Base-by-base conservation (phyloP, 1,140 invertebrate species). In the Orussus abietinus region DNA sequence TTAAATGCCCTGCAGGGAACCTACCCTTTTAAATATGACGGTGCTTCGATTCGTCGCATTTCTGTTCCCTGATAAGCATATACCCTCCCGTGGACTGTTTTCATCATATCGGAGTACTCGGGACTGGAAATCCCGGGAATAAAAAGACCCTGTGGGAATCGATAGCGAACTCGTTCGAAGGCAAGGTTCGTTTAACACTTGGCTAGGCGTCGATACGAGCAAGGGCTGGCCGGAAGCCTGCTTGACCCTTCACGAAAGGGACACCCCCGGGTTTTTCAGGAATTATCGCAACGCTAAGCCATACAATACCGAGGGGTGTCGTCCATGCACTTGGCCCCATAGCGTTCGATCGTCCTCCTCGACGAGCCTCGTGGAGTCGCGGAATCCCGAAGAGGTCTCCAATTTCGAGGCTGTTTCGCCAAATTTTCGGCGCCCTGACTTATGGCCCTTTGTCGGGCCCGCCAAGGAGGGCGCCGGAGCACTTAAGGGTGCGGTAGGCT, bases 261-360 rank as follows among this genome's bases (percentile, higher is more conserved):
- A 46, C 32, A 17, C 22, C 53, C 56, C 53, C 43, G 13, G 51
- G 51, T 49, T 55, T 59, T 38, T 26, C 47, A 47, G 32, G 53
- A 60, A 63, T 63, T 55, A 60, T 56, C 53, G 57, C 55, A 60
- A 56, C 47, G 49, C 52, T 60, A 56, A 55, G 57, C 53, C 55
- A 29, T 54, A 47, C 43, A 42, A 51, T n/a, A 39, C 2, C 20
- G 30, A 52, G 43, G n/a, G 34, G 26, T 28, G 19, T 38, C 28
- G 32, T 30, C 34, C 6, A 12, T n/a, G 20, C 32, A n/a, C 10
- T 30, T n/a, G 22, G n/a, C 22, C n/a, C n/a, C n/a, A n/a, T n/a
- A n/a, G n/a, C n/a, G n/a, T n/a, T n/a, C n/a, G n/a, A n/a, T n/a
- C n/a, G n/a, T n/a, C n/a, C n/a, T n/a, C n/a, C n/a, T n/a, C n/a